These are phyloP conservation scores for Strigops habroptila DNA, from an alignment of 2,113 vertebrate species.

Conservation along the genomic window DNA sequence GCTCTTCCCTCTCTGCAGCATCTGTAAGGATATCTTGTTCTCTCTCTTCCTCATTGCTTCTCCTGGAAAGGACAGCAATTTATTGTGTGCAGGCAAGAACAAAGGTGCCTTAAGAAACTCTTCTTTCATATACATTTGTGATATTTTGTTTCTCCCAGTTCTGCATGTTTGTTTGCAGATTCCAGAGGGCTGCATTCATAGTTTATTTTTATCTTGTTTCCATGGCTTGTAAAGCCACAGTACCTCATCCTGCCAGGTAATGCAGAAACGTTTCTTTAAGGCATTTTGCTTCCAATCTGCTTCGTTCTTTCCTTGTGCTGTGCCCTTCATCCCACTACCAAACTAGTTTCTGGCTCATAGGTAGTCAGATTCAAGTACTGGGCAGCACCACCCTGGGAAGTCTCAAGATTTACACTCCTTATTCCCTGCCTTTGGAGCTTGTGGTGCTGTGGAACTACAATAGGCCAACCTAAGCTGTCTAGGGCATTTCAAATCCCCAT, in stretches of 20 bases:
- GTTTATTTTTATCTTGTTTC: neutral
- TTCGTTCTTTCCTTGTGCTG: neutral
- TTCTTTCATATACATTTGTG: neutral
- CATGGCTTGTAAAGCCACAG: neutral
- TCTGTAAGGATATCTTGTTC: neutral
- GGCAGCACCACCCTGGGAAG: neutral
- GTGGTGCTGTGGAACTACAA: neutral
- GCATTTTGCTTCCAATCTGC: neutral
- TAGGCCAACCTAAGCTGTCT: neutral
- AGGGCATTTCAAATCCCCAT: neutral
- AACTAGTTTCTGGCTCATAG: neutral
- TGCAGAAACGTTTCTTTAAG: accelerated
- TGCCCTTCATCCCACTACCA: neutral
- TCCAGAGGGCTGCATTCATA: neutral
- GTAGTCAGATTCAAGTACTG: neutral
- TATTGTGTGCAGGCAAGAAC: neutral
- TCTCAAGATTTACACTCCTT: neutral
- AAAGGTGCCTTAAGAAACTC: neutral
- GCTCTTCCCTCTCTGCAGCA: neutral
- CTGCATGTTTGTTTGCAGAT: neutral
- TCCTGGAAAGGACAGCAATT: conserved; percentile 4
- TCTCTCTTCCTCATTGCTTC: neutral
- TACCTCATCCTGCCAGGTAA: neutral
- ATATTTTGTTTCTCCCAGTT: neutral
- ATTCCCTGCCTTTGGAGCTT: neutral